These are phyloP conservation scores for Molanna angustata DNA, from an alignment of 2,888 invertebrate species.

Conservation along the genomic window DNA sequence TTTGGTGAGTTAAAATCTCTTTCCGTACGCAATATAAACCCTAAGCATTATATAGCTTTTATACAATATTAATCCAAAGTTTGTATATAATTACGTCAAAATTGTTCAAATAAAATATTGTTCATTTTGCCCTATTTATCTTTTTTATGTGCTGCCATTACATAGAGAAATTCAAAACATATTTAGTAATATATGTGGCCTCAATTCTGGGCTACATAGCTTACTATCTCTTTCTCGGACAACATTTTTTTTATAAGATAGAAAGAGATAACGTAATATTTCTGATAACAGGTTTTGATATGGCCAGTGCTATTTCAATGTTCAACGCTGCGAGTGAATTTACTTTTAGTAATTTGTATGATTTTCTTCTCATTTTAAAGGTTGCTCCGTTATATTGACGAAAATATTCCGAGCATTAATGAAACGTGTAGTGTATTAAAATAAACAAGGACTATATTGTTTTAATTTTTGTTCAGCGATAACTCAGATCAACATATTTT, in stretches of 20 bases:
- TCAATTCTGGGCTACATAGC: slow-evolving; percentile 24
- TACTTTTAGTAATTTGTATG: slow-evolving; percentile 28
- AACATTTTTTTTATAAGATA: not conserved
- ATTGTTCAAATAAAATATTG: too few relatives aligned
- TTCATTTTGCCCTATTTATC: too few relatives aligned
- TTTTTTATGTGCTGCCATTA: not conserved
- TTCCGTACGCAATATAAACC: too few relatives aligned
- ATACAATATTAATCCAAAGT: too few relatives aligned
- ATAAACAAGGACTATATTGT: slow-evolving; percentile 15
- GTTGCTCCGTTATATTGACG: slow-evolving; percentile 23
- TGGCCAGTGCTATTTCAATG: slow-evolving; percentile 29
- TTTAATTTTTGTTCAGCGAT: slow-evolving; percentile 23
- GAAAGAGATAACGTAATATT: slow-evolving; percentile 22
- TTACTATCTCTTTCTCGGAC: slow-evolving; percentile 17
- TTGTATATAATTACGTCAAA: too few relatives aligned
- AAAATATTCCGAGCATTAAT: slow-evolving; percentile 18
- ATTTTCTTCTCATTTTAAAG: slow-evolving; percentile 25
- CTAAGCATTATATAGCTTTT: too few relatives aligned
- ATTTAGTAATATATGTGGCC: slow-evolving; percentile 8
- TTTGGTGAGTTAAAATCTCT: too few relatives aligned
- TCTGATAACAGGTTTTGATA: slow-evolving; percentile 30
- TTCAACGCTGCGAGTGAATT: slow-evolving; percentile 27
- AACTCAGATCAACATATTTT: slow-evolving; percentile 26
- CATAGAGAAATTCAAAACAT: not conserved
- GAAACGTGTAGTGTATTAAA: slow-evolving; percentile 17